Conservation (phyloP, 2,888 invertebrate species). For the Catocala nupta region DNA sequence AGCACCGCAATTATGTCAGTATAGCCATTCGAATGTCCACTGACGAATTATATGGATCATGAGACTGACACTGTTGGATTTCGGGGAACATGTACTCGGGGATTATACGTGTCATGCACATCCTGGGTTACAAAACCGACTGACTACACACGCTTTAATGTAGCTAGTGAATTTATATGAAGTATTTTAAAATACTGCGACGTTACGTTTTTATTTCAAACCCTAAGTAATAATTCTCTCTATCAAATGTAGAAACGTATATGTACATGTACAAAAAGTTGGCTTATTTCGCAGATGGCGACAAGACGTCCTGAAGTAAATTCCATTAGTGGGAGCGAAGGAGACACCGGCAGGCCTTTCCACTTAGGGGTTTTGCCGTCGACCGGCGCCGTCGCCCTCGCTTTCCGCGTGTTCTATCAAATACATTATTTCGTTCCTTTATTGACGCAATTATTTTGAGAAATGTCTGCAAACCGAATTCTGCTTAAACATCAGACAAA, state of each 20-base stretch:
- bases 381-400: conserved; percentile 52
- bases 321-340: conserved; percentile 66
- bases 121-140: conserved; percentile 38
- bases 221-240: conserved; percentile 21
- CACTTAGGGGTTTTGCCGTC: conserved; percentile 68
- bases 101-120: conserved; percentile 53
- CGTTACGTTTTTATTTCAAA: conserved; percentile 7
- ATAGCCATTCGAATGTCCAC: conserved; percentile 47
- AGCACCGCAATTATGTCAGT: conserved; percentile 41
- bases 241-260: conserved; percentile 27
- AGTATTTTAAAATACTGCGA: not conserved
- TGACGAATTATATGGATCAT: conserved; percentile 57
- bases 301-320: conserved; percentile 61
- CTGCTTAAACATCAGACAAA: conserved; percentile 27
- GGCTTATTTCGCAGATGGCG: conserved; percentile 55
- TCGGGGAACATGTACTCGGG: conserved; percentile 46
- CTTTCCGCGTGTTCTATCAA: conserved; percentile 43
- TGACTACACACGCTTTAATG: not conserved
- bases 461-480: conserved; percentile 33
- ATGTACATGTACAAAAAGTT: conserved; percentile 40
- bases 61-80: conserved; percentile 54
- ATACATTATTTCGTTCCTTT: conserved; percentile 47
- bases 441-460: conserved; percentile 46
- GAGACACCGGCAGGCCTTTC: conserved; percentile 62
- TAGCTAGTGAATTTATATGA: not conserved